Conservation (phyloP, 2,888 invertebrate species). For the Idaea biselata region DNA sequence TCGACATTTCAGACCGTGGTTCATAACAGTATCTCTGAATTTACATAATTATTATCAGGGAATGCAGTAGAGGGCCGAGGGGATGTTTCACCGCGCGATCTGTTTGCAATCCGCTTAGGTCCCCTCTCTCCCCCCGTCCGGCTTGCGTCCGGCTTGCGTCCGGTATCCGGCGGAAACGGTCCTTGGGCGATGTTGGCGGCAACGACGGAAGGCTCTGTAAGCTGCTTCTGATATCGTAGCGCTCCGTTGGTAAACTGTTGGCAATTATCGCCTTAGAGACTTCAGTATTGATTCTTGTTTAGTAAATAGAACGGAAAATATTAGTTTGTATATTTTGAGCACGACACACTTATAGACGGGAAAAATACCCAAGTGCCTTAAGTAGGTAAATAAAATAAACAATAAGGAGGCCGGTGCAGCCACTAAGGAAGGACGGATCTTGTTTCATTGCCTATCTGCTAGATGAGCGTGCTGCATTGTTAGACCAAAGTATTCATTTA, state of each 20-base stretch:
- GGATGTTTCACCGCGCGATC: conserved; percentile 36
- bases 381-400: too few relatives aligned
- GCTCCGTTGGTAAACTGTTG: conserved; percentile 35
- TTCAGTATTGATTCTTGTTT: conserved; percentile 8
- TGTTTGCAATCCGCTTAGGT: conserved; percentile 49
- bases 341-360: too few relatives aligned
- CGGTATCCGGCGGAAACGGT: conserved; percentile 57
- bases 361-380: too few relatives aligned
- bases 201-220: conserved; percentile 50
- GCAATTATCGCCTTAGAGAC: conserved; percentile 41
- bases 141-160: conserved; percentile 37
- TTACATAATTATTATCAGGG: conserved; percentile 30
- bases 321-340: too few relatives aligned
- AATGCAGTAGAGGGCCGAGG: conserved; percentile 24
- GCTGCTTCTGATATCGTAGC: conserved; percentile 45
- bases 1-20: conserved; percentile 7
- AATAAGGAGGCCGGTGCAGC: too few relatives aligned
- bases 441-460: too few relatives aligned
- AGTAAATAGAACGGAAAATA: too few relatives aligned
- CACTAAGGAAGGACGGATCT: neutral
- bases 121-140: conserved; percentile 24
- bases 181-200: conserved; percentile 36
- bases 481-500: too few relatives aligned
- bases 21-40: conserved; percentile 15
- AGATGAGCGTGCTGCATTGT: too few relatives aligned